Evolutionary conservation across 2,797 vertebrate species (phyloP).

Genomic region (Sylvia borin): DNA sequence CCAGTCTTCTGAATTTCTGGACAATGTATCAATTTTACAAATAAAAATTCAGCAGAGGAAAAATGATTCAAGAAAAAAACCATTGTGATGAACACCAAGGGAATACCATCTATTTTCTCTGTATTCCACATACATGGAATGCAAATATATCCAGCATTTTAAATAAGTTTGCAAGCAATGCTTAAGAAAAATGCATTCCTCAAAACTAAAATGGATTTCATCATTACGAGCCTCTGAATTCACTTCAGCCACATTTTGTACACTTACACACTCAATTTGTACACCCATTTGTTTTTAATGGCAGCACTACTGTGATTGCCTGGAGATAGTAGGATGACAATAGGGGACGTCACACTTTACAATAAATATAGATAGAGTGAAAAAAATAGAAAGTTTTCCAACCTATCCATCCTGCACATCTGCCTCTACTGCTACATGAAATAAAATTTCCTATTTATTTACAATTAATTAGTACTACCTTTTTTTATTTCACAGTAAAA

Average conservation of each 20-base stretch:
- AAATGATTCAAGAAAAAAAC: not conserved
- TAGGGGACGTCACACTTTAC: not conserved
- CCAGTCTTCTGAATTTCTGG: not conserved
- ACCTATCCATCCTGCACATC: not conserved
- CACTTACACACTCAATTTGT: not conserved
- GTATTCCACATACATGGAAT: not conserved
- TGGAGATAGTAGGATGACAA: not conserved
- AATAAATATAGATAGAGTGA: not conserved
- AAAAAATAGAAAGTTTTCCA: not conserved
- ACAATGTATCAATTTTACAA: not conserved
- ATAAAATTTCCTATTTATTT: not conserved
- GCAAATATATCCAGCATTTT: not conserved
- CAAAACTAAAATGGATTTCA: not conserved
- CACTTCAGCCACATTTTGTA: not conserved
- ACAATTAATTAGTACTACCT: not conserved
- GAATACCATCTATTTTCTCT: not conserved
- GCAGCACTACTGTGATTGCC: not conserved
- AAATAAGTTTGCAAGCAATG: not conserved
- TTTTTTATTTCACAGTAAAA: not conserved
- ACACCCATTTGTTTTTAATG: not conserved
- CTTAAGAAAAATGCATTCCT: not conserved
- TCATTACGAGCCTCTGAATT: not conserved
- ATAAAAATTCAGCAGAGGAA: slow-evolving; percentile 3
- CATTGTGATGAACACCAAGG: not conserved
- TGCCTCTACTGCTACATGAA: not conserved